Conservation (phyloP, 2,888 invertebrate genomes). For the Galerucella calmariensis region DNA sequence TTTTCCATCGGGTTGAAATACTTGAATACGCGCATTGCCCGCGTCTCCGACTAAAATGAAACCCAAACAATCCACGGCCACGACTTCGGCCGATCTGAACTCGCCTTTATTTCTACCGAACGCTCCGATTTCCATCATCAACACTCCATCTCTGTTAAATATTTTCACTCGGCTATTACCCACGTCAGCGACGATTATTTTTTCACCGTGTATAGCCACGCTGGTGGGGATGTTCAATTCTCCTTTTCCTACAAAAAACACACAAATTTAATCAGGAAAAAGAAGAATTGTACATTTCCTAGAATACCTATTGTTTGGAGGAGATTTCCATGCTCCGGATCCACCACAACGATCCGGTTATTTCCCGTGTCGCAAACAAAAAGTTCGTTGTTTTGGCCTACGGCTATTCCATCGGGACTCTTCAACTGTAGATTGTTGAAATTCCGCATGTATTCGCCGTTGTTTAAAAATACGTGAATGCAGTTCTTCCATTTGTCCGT, state of each 20-base stretch:
- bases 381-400: slow-evolving; percentile 67
- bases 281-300: neutral
- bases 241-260: slow-evolving; percentile 42
- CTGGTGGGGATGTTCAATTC: slow-evolving; percentile 78
- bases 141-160: slow-evolving; percentile 69
- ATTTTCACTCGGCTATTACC: slow-evolving; percentile 74
- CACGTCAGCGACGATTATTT: slow-evolving; percentile 73
- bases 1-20: slow-evolving; percentile 78
- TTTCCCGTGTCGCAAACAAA: slow-evolving; percentile 85
- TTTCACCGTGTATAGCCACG: slow-evolving; percentile 71
- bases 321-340: slow-evolving; percentile 51
- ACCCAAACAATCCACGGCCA: slow-evolving; percentile 77
- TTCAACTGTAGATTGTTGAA: slow-evolving; percentile 74
- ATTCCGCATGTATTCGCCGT: slow-evolving; percentile 70
- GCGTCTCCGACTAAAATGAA: slow-evolving; percentile 83
- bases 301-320: slow-evolving; percentile 51
- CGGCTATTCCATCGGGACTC: slow-evolving; percentile 80
- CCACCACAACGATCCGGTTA: slow-evolving; percentile 73
- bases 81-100: slow-evolving; percentile 78
- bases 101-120: slow-evolving; percentile 76
- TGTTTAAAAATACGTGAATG: slow-evolving; percentile 75
- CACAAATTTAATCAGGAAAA: neutral
- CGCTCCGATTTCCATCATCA: slow-evolving; percentile 73
- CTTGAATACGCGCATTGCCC: slow-evolving; percentile 78
- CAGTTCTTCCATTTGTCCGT: slow-evolving; percentile 78